A percentile compares a stretch with the other conserved stretches of the same genome.
Conservation (phyloP, 2,888 invertebrate species). For the Nemurella pictetii region DNA sequence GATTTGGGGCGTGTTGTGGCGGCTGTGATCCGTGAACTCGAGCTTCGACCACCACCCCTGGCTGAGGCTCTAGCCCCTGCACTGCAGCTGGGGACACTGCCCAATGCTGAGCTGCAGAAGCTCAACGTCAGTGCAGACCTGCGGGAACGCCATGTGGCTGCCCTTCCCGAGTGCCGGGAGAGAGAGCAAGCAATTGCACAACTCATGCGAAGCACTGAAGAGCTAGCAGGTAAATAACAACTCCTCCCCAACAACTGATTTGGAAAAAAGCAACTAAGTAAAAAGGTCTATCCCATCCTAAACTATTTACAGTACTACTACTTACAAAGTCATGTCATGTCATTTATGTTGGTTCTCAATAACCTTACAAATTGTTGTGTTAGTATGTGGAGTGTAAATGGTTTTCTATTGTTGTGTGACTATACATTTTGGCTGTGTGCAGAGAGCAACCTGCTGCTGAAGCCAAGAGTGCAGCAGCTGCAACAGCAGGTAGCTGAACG, state of each 20-base stretch:
- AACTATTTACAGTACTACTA: too few relatives aligned
- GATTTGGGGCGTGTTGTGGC: constrained; percentile 81
- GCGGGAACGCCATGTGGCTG: constrained; percentile 72
- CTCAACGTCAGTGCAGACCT: constrained; percentile 70
- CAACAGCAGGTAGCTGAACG: constrained; percentile 65
- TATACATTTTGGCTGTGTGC: too few relatives aligned
- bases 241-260: not conserved
- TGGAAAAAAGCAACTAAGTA: too few relatives aligned
- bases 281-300: too few relatives aligned
- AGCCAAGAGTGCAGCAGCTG: constrained; percentile 60
- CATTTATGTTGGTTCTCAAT: too few relatives aligned
- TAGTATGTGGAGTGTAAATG: too few relatives aligned
- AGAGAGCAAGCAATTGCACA: constrained; percentile 71
- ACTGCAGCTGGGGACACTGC: constrained; percentile 57
- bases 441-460: constrained; percentile 70
- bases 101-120: constrained; percentile 68
- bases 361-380: too few relatives aligned
- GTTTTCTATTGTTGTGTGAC: too few relatives aligned
- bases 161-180: constrained; percentile 66
- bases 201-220: constrained; percentile 71
- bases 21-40: constrained; percentile 77
- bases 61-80: constrained; percentile 48
- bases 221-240: constrained; percentile 60
- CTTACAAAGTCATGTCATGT: too few relatives aligned
- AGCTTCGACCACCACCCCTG: constrained; percentile 62